Evolutionary conservation across 2,797 vertebrate genomes (phyloP), one percentile per base, ranked within the genome.

Genomic region (Manis pentadactyla): DNA sequence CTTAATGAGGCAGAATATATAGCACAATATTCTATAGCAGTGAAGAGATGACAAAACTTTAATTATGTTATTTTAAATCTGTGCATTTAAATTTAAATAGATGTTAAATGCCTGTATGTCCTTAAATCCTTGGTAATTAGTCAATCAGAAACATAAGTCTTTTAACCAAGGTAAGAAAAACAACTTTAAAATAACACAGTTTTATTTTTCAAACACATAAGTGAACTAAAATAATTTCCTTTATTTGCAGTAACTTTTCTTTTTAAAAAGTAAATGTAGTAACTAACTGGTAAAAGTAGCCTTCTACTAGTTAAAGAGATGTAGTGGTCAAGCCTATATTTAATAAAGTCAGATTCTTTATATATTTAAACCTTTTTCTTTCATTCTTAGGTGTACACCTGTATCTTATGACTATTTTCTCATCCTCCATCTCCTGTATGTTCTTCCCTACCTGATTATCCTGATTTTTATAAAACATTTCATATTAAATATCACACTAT

Each of bases 171-270:
- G 13, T 77, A 85, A 85, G 12, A n/a, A 82, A 74, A 51, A 68
- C 63, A 51, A 57, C 4, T n/a, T 42, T 71, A 85, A 75, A 42
- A 37, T 55, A 78, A 37, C 15, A n/a, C 5, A 51, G 5, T 9
- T 75, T 81, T 74, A 66, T 51, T n/a, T 87, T 31, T 7, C 23
- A 55, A 71, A 79, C 18, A 23, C 13, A 37, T 34, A 63, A n/a
- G 18, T 81, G 83, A 81, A 74, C 92, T 87, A 66, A 92, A 87
- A 82, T 81, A 81, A 74, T 49, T 39, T 46, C 13, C 59, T 87
- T 87, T 14, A 81, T 87, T 82, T 66, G 18, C 25, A 59, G 55
- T 87, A 59, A 46, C n/a, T 74, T 87, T 57, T 19, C 7, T 86
- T 46, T 83, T 89, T 81, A 49, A 78, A 73, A 94, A 13, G 4